Evolutionary conservation across 2,797 vertebrate species (phyloP).

Genomic region (Cyclura pinguis): DNA sequence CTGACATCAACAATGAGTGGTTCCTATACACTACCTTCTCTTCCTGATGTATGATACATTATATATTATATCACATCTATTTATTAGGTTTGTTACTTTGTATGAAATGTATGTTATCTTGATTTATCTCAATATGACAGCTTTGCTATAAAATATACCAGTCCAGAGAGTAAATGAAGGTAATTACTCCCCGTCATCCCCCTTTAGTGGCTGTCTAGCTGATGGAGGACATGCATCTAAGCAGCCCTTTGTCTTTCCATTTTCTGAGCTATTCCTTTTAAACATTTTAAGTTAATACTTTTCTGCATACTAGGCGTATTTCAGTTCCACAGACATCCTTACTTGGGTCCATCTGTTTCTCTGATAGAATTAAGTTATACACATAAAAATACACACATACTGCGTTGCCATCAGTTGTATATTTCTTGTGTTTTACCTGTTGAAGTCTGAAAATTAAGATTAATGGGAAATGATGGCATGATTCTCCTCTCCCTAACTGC

Average conservation of each 20-base stretch:
- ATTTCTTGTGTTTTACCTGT: background rate
- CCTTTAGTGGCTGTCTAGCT: background rate
- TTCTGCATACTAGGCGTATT: background rate
- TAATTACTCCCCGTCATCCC: background rate
- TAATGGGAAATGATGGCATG: constrained; percentile 18
- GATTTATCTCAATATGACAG: constrained; percentile 4
- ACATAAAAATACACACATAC: background rate
- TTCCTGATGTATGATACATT: constrained; percentile 82
- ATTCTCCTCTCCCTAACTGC: background rate
- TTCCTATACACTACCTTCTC: constrained; percentile 82
- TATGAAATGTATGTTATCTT: background rate
- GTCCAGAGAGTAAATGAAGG: background rate
- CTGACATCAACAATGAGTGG: constrained; percentile 80
- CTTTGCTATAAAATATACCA: constrained; percentile 25
- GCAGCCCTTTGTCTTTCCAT: background rate
- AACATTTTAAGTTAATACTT: background rate
- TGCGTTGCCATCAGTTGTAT: background rate
- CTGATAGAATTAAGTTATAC: constrained; percentile 2
- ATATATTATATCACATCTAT: constrained; percentile 11
- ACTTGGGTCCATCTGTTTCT: background rate
- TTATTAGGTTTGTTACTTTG: constrained; percentile 6
- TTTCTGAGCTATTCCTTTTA: background rate
- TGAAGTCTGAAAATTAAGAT: background rate
- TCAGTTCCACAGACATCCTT: background rate
- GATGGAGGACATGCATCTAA: background rate